Conservation (phyloP, 2,888 invertebrate species). For the Camponotus fellah region DNA sequence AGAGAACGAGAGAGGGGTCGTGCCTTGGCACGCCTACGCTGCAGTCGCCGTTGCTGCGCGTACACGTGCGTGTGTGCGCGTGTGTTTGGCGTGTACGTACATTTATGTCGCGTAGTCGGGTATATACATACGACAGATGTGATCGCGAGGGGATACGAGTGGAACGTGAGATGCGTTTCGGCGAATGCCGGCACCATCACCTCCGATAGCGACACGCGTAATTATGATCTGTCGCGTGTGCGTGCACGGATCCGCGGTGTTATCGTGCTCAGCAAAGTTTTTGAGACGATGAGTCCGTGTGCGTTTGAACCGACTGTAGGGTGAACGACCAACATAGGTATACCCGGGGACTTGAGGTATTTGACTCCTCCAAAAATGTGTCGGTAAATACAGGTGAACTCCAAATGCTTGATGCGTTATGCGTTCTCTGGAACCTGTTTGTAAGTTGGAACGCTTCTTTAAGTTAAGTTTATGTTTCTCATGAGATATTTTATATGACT, state of each 20-base stretch:
- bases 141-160: slow-evolving; percentile 65
- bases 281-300: slow-evolving; percentile 10
- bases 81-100: slow-evolving; percentile 57
- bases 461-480: background rate
- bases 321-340: slow-evolving; percentile 43
- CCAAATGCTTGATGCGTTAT: slow-evolving; percentile 18
- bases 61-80: slow-evolving; percentile 76
- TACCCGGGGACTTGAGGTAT: slow-evolving; percentile 1
- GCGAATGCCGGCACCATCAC: slow-evolving; percentile 11
- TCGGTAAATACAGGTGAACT: slow-evolving; percentile 53
- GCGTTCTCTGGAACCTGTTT: slow-evolving; percentile 25
- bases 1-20: slow-evolving; percentile 31
- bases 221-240: slow-evolving; percentile 35
- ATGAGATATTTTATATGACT: background rate
- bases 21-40: slow-evolving; percentile 65
- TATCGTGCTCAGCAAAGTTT: background rate
- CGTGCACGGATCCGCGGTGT: background rate
- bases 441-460: background rate
- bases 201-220: slow-evolving; percentile 40
- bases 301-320: slow-evolving; percentile 4
- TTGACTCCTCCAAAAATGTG: slow-evolving; percentile 42
- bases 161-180: slow-evolving; percentile 41
- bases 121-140: slow-evolving; percentile 78
- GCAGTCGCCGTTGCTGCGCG: slow-evolving; percentile 64
- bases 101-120: slow-evolving; percentile 70